Evolutionary conservation across 2,888 invertebrate species (phyloP).

Genomic region (Eulithis testata): DNA sequence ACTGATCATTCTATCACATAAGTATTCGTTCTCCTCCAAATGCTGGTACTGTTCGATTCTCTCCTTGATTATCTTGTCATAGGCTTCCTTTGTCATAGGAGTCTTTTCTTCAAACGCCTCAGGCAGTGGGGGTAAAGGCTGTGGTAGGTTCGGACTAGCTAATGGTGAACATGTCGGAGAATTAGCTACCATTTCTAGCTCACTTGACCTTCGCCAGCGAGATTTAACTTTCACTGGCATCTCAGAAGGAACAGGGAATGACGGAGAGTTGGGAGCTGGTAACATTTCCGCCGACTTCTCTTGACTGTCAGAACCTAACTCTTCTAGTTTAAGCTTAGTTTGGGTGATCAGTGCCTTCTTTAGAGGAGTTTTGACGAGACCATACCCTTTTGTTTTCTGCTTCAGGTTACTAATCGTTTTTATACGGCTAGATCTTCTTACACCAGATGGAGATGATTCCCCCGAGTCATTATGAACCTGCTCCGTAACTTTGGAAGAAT

Average conservation of each 20-base stretch:
- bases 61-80: conserved; percentile 79
- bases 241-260: conserved; percentile 77
- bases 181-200: conserved; percentile 86
- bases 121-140: conserved; percentile 57
- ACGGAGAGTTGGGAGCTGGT: conserved; percentile 67
- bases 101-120: conserved; percentile 57
- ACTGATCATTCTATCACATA: conserved; percentile 92
- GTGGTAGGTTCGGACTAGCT: conserved; percentile 69
- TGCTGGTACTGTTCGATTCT: conserved; percentile 90
- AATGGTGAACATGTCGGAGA: conserved; percentile 73
- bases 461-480: conserved; percentile 75
- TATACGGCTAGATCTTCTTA: conserved; percentile 90
- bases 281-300: conserved; percentile 62
- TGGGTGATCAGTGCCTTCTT: conserved; percentile 79
- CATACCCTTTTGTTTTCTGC: conserved; percentile 87
- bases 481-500: conserved; percentile 71
- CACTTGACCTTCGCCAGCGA: conserved; percentile 90
- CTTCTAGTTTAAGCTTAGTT: conserved; percentile 83
- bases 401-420: conserved; percentile 89
- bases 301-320: conserved; percentile 84
- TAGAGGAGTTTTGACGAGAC: conserved; percentile 84
- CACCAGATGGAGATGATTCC: conserved; percentile 82
- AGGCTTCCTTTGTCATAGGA: conserved; percentile 70
- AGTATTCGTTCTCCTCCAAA: conserved; percentile 94
- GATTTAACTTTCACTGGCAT: conserved; percentile 93